Base-by-base conservation (phyloP, 2,113 vertebrate species). In the Miniopterus natalensis region DNA sequence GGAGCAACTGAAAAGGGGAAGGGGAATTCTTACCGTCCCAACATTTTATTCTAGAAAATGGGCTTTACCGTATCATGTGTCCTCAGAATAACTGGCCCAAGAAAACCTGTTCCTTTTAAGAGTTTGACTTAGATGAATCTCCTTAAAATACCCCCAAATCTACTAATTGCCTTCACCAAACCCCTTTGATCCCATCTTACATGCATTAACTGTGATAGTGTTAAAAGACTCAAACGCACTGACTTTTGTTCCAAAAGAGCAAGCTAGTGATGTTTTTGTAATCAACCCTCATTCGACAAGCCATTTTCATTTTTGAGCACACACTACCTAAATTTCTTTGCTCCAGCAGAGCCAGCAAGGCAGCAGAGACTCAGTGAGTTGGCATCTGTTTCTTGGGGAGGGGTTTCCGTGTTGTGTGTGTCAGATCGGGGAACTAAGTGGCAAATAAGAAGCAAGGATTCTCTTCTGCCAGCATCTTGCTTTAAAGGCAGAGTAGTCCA, bases 211-310 rank as follows among this genome's bases (percentile, higher is more conserved):
- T 88, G 6, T 88, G 36, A 45, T 90, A 59, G 71, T 90, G 66
- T 88, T 93, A 96, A 91, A 88, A 63, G 84, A 85, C n/a, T 85
- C 29, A 89, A 71, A 93, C 91, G 18, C 57, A 65, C 23, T 63
- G 42, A 71, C 51, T 63, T 92, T 90, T 77, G 49, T 93, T 96
- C 71, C 27, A 57, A 51, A 91, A 74, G n/a, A 88, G 15, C 25
- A 90, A 57, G 40, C 31, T 77, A 47, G 83, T 70, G 45, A 42
- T 79, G 84, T 93, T 68, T 93, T 73, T 71, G n/a, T 53, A 53
- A 51, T 80, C n/a, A 36, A 25, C 23, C 27, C 12, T 77, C 68
- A 90, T 93, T 93, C 66, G 23, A 81, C 42, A 17, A 96, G n/a
- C 65, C 23, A 27, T 73, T 86, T 88, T 91, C 40, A 77, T 63